Evolutionary conservation across 2,888 invertebrate species (phyloP).

Genomic region (Seira ritae): DNA sequence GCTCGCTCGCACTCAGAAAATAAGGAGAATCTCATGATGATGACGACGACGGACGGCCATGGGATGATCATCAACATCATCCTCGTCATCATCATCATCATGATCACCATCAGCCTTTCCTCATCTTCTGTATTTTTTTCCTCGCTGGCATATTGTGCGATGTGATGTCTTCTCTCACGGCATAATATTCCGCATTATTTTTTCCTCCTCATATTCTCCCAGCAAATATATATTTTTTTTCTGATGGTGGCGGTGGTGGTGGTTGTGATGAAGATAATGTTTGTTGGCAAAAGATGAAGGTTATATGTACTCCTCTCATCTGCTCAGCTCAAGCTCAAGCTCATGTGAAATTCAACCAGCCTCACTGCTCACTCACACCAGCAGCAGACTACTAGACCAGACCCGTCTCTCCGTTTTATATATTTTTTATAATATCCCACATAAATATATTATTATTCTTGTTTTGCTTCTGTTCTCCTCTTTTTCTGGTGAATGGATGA

Average conservation of each 20-base stretch:
- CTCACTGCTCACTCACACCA: too few relatives aligned
- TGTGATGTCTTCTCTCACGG: constrained; percentile 43
- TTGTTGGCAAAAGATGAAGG: constrained; percentile 58
- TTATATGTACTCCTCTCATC: constrained; percentile 27
- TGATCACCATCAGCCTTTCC: background rate
- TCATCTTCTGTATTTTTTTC: too few relatives aligned
- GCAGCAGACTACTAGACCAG: too few relatives aligned
- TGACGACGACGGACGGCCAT: too few relatives aligned
- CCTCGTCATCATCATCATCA: constrained; percentile 5
- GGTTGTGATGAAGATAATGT: too few relatives aligned
- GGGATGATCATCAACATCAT: background rate
- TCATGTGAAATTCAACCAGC: too few relatives aligned
- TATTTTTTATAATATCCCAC: too few relatives aligned
- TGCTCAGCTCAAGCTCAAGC: background rate
- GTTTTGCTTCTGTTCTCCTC: background rate
- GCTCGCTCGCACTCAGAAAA: too few relatives aligned
- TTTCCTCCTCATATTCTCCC: too few relatives aligned
- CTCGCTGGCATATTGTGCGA: background rate
- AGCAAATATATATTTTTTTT: background rate
- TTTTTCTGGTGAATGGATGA: constrained; percentile 30
- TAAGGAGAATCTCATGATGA: too few relatives aligned
- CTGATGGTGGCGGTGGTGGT: background rate
- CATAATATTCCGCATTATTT: constrained; percentile 5
- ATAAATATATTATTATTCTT: too few relatives aligned
- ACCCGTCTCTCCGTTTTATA: too few relatives aligned